Evolutionary conservation across 2,113 vertebrate species (phyloP).

Genomic region (Nothocercus nigrocapillus): DNA sequence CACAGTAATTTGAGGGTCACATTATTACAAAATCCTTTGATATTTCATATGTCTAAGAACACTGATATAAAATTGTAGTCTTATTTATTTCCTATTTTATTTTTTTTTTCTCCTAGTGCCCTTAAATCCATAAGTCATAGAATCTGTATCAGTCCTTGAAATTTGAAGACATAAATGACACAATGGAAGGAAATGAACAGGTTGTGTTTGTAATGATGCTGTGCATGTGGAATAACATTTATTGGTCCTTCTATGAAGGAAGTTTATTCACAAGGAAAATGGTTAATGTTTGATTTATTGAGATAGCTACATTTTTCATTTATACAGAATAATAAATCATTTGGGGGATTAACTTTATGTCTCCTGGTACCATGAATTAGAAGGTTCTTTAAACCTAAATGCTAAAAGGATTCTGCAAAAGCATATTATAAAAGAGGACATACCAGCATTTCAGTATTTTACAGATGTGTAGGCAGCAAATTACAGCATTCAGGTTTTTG

Average conservation of each 20-base stretch:
- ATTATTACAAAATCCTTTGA: not conserved
- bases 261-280: not conserved
- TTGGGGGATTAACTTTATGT: not conserved
- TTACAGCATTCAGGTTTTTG: not conserved
- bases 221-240: not conserved
- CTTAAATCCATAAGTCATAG: not conserved
- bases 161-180: slow-evolving; percentile 27
- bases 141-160: not conserved
- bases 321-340: not conserved
- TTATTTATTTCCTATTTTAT: not conserved
- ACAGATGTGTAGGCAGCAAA: slow-evolving; percentile 1
- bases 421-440: not conserved
- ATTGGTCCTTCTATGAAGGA: not conserved
- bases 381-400: not conserved
- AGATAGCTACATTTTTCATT: not conserved
- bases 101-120: not conserved
- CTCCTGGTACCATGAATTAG: not conserved
- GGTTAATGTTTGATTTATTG: slow-evolving; percentile 19
- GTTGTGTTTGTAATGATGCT: not conserved
- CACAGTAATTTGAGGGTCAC: not conserved
- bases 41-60: not conserved
- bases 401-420: slow-evolving; percentile 14
- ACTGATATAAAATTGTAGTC: not conserved
- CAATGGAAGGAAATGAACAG: slow-evolving; percentile 18
- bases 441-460: not conserved